Conservation (phyloP, 1,140 invertebrate species). For the Drosophila azteca region DNA sequence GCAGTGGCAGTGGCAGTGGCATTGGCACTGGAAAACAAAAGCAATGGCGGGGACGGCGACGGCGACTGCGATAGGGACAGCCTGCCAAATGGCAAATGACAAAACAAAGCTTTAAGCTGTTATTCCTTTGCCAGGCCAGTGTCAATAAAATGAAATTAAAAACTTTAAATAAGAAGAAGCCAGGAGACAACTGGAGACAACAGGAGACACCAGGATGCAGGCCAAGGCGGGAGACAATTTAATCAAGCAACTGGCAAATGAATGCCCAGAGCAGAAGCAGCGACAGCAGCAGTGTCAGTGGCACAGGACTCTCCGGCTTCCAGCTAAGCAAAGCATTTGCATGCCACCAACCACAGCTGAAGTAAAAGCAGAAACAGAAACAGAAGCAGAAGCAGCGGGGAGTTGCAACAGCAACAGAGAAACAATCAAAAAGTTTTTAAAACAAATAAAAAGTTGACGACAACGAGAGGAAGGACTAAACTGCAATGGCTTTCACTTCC, state of each 20-base stretch:
- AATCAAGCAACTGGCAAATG: conserved; percentile 76
- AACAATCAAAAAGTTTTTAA: conserved; percentile 82
- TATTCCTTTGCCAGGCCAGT: conserved; percentile 34
- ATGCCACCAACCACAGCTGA: conserved; percentile 44
- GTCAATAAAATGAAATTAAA: conserved; percentile 78
- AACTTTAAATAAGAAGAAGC: conserved; percentile 65
- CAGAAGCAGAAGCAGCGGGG: conserved; percentile 5
- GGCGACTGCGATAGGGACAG: neutral
- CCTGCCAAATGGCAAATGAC: conserved; percentile 17
- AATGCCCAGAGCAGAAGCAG: conserved; percentile 55
- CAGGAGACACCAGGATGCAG: neutral
- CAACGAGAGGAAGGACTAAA: conserved; percentile 41
- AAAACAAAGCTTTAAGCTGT: conserved; percentile 40
- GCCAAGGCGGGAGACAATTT: conserved; percentile 53
- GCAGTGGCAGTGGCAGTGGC: neutral
- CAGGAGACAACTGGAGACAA: conserved; percentile 12
- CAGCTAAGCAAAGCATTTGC: conserved; percentile 52
- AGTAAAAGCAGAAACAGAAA: neutral
- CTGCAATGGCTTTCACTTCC: conserved; percentile 42
- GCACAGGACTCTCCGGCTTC: too few relatives aligned
- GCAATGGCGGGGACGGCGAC: neutral
- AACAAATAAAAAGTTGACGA: conserved; percentile 80
- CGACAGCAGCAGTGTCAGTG: conserved; percentile 4
- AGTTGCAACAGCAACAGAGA: conserved; percentile 35
- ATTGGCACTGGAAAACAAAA: too few relatives aligned